Conservation (phyloP, 2,888 invertebrate genomes). For the Omphaloscelis lunosa region DNA sequence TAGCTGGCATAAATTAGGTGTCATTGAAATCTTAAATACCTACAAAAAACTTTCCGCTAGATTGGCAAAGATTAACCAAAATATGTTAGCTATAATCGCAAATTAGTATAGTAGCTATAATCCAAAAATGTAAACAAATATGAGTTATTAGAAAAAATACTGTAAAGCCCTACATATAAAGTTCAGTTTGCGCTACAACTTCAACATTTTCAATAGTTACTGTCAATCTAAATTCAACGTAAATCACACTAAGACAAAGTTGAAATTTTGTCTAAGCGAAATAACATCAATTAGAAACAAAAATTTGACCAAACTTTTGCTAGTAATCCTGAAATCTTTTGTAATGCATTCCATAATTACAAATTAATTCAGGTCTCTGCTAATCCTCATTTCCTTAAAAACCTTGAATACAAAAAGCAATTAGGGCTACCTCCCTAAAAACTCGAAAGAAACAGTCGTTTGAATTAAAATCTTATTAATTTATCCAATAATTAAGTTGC, state of each 20-base stretch:
- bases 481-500: slow-evolving; percentile 70
- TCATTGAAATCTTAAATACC: neutral
- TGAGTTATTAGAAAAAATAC: neutral
- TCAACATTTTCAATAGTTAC: neutral
- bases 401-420: slow-evolving; percentile 40
- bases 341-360: slow-evolving; percentile 24
- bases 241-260: neutral
- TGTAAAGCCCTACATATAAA: neutral
- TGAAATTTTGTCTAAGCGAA: neutral
- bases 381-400: slow-evolving; percentile 25
- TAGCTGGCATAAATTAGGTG: neutral
- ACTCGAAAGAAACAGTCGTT: slow-evolving; percentile 41
- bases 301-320: neutral
- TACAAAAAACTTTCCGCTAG: neutral
- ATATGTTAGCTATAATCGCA: neutral
- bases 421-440: slow-evolving; percentile 54
- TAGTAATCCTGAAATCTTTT: slow-evolving; percentile 1
- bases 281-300: neutral
- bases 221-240: neutral
- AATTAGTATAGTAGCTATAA: too few species aligned
- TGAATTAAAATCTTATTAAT: slow-evolving; percentile 68
- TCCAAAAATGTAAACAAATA: neutral
- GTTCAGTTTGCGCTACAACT: too few species aligned
- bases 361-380: slow-evolving; percentile 33
- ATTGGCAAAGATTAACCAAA: neutral